Evolutionary conservation across 2,113 vertebrate genomes (phyloP).

Genomic region (Plectropomus leopardus): DNA sequence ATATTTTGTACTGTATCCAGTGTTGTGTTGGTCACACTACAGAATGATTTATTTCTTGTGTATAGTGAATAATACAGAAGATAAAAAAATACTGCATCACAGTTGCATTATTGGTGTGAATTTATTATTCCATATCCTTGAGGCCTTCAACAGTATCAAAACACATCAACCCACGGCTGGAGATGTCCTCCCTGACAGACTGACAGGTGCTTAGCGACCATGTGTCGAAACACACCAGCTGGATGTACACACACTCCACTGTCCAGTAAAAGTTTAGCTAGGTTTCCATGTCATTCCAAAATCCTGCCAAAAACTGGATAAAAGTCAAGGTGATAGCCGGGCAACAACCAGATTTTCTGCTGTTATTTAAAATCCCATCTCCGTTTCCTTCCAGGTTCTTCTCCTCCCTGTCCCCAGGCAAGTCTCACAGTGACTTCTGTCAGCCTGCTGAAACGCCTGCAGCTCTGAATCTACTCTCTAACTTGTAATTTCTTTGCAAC

Average conservation of each 20-base stretch:
- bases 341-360: slow-evolving; percentile 3
- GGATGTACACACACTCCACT: slow-evolving; percentile 18
- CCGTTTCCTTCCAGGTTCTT: slow-evolving; percentile 6
- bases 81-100: no score
- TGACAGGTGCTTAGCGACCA: slow-evolving; percentile 41
- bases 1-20: no score
- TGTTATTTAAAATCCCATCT: slow-evolving; percentile 38
- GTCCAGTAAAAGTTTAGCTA: background rate
- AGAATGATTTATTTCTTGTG: no score
- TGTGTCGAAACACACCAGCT: slow-evolving; percentile 16
- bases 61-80: no score
- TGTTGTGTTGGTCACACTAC: no score
- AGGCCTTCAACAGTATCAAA: slow-evolving; percentile 27
- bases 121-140: no score
- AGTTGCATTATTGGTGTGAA: no score
- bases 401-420: slow-evolving; percentile 35
- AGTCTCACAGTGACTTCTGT: slow-evolving; percentile 47
- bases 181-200: slow-evolving; percentile 33
- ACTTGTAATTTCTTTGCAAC: slow-evolving; percentile 60
- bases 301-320: background rate
- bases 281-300: background rate
- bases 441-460: slow-evolving; percentile 41
- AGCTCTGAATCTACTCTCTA: slow-evolving; percentile 52
- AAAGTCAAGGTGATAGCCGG: background rate
- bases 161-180: slow-evolving; percentile 10